phyloP scores from a whole-genome alignment of 2,888 invertebrate species.

The Volucella bombylans region DNA sequence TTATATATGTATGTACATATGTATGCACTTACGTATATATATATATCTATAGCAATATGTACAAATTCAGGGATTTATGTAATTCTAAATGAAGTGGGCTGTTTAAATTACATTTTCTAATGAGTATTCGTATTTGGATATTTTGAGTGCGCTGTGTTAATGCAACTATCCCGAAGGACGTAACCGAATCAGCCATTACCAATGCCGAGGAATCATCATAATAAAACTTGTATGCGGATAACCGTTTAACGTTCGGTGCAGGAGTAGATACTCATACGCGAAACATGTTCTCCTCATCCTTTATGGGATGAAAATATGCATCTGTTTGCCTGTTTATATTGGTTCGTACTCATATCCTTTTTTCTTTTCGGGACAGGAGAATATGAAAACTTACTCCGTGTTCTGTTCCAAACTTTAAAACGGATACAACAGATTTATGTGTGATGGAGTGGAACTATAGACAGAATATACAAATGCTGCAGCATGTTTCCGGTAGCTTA shows the following conservation, averaged over 20 bases:
- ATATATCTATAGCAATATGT: no score
- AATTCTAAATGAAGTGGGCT: no score
- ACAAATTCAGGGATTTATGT: no score
- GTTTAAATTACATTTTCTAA: neutral
- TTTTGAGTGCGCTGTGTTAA: slow-evolving; percentile 19
- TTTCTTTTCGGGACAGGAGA: slow-evolving; percentile 19
- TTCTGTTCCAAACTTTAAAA: slow-evolving; percentile 2
- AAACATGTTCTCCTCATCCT: slow-evolving; percentile 11
- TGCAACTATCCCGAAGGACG: neutral
- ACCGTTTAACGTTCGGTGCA: slow-evolving; percentile 46
- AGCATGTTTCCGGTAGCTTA: slow-evolving; percentile 32
- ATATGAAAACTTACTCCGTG: slow-evolving; percentile 34
- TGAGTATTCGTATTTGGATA: slow-evolving; percentile 3
- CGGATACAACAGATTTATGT: slow-evolving; percentile 31
- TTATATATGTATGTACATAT: slow-evolving; percentile 5
- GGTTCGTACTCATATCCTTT: neutral
- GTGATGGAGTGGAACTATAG: slow-evolving; percentile 32
- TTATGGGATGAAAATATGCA: neutral
- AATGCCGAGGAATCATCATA: slow-evolving; percentile 27
- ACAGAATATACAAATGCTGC: slow-evolving; percentile 8
- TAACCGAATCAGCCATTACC: slow-evolving; percentile 34
- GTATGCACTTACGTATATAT: no score
- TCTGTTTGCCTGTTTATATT: neutral
- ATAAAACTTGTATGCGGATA: slow-evolving; percentile 34
- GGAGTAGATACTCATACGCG: neutral